Base-by-base conservation (phyloP, 1,140 invertebrate species). In the Linepithema humile region DNA sequence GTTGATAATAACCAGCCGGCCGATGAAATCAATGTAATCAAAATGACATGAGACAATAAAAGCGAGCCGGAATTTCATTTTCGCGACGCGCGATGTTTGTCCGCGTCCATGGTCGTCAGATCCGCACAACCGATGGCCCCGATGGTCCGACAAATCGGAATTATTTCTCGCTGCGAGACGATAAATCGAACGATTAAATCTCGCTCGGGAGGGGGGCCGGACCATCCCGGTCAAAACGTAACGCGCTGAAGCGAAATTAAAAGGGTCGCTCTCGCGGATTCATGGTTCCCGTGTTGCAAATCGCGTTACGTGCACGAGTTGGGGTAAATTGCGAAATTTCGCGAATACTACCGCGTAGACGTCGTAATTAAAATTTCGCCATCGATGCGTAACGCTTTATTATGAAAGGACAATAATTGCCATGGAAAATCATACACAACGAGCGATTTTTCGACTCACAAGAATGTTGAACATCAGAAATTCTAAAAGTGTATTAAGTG, bases 131-230 rank as follows among this genome's bases (percentile, higher is more conserved):
- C 57, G 29, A 29, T 29, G 7, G 17, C 29, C 59, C 9, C 7
- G 64, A 43, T 43, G 17, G 32, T n/a, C 75, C 64, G 64, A 69
- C 64, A 80, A 69, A 80, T 80, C 48, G 64, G 64, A 69, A 80
- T 80, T 80, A 80, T 80, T 70, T 59, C 75, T 70, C 64, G 75
- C 35, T 80, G 64, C 26, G 64, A 70, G 10, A 80, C 75, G 75
- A 80, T 70, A 80, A 80, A 80, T 80, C 75, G 75, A 80, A 80
- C 75, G 75, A 80, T 80, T 80, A 80, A 80, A 80, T 80, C 75
- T 80, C 75, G 64, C 48, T 55, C 75, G 75, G 55, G 43, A n/a
- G n/a, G n/a, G n/a, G 45, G 45, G 15, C 57, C 3, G 29, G 7
- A 2, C 64, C 26, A 35, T 69, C 15, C 43, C 29, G 12, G 26